Percentiles rank a stretch among this genome's conserved stretches.
These are phyloP conservation scores for Temnothorax curvispinosus DNA, from an alignment of 1,140 invertebrate genomes.

Conservation along the genomic window DNA sequence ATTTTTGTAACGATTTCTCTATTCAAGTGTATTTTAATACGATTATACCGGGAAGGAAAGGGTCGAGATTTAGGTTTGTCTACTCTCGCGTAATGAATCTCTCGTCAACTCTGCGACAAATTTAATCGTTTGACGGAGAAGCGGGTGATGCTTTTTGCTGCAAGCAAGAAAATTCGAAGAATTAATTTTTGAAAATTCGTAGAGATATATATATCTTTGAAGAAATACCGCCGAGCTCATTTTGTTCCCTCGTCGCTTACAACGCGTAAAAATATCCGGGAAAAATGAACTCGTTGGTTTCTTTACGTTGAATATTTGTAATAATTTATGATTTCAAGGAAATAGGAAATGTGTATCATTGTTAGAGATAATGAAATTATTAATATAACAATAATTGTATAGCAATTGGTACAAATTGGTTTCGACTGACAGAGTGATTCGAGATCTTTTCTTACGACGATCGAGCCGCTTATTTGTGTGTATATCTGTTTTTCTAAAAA, in stretches of 20 bases:
- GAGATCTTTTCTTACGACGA: conserved; percentile 25
- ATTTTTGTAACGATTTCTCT: conserved; percentile 41
- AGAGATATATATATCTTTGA: neutral
- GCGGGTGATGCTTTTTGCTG: neutral
- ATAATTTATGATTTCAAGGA: neutral
- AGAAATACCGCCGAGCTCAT: neutral
- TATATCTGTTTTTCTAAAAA: conserved; percentile 42
- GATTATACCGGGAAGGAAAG: conserved; percentile 10
- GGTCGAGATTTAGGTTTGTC: conserved; percentile 34
- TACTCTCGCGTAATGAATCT: conserved; percentile 38
- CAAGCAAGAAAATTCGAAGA: neutral
- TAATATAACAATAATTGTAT: too few relatives aligned
- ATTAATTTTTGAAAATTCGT: neutral
- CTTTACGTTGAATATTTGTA: neutral
- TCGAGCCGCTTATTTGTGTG: conserved; percentile 41
- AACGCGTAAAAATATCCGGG: neutral
- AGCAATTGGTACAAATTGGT: neutral
- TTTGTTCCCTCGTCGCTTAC: neutral
- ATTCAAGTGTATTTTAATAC: conserved; percentile 47
- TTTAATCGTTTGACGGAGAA: neutral
- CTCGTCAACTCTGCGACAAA: conserved; percentile 29
- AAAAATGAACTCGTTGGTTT: neutral
- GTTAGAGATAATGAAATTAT: neutral
- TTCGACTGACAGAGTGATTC: conserved; percentile 1
- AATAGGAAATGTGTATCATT: neutral